phyloP scores from a whole-genome alignment of 2,797 vertebrate genomes.

The Florisuga fusca region DNA sequence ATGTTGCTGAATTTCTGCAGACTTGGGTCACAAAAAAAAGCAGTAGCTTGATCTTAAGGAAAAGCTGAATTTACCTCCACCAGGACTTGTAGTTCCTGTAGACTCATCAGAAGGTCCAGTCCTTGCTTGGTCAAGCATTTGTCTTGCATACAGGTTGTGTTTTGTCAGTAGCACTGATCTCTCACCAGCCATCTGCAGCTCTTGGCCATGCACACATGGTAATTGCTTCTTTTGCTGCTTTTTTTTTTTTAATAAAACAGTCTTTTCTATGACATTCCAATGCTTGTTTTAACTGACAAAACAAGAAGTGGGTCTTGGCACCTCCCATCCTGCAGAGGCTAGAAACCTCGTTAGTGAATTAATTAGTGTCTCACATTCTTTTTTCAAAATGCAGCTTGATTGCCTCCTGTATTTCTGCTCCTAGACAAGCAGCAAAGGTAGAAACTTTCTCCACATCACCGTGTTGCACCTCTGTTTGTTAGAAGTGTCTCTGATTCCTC shows the following conservation, averaged over 20 bases:
- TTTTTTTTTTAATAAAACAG: not conserved
- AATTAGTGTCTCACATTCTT: not conserved
- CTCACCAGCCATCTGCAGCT: rapidly evolving
- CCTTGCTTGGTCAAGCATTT: not conserved
- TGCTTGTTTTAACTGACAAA: not conserved
- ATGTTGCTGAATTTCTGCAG: not conserved
- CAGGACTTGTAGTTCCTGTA: not conserved
- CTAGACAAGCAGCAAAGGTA: not conserved
- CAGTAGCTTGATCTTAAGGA: not conserved
- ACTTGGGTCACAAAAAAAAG: not conserved
- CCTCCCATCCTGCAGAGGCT: not conserved
- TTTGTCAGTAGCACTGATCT: not conserved
- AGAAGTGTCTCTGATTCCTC: not conserved
- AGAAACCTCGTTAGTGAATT: not conserved
- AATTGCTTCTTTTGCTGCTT: not conserved
- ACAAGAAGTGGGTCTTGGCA: not conserved
- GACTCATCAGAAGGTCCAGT: not conserved
- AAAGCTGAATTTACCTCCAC: not conserved
- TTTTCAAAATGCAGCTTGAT: not conserved
- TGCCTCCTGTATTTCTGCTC: not conserved
- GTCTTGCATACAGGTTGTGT: not conserved
- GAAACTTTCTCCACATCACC: not conserved
- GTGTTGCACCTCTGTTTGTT: not conserved
- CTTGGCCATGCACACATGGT: rapidly evolving
- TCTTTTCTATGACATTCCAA: not conserved